Conservation (phyloP, 2,113 vertebrate genomes). For the Nothobranchius furzeri region DNA sequence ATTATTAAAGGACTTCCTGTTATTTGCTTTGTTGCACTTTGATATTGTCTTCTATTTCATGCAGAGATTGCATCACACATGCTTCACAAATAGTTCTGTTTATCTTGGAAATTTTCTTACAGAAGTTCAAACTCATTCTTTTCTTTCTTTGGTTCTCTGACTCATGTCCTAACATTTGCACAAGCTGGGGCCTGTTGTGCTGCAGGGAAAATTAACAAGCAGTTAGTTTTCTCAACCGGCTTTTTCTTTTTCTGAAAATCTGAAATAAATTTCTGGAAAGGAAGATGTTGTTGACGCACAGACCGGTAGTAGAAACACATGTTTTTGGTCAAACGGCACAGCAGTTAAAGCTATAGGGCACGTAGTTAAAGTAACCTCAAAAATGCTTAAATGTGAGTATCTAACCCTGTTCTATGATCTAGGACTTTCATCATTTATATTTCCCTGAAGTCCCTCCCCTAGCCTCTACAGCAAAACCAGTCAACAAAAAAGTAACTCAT, state of each 20-base stretch:
- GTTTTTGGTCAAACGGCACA: not conserved
- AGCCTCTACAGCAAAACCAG: too few relatives aligned
- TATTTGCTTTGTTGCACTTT: constrained; percentile 34
- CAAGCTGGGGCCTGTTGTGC: constrained; percentile 25
- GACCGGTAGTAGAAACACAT: not conserved
- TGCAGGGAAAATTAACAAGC: constrained; percentile 13
- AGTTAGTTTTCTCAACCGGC: not conserved
- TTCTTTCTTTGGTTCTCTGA: constrained; percentile 2
- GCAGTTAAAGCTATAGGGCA: too few relatives aligned
- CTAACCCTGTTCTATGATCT: too few relatives aligned
- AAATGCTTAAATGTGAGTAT: too few relatives aligned
- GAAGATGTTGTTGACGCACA: not conserved
- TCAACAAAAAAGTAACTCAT: too few relatives aligned
- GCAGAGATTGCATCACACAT: constrained; percentile 2
- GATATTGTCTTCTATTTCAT: constrained; percentile 19
- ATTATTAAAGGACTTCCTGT: constrained; percentile 21
- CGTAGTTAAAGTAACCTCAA: too few relatives aligned
- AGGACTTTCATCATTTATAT: too few relatives aligned
- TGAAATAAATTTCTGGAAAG: not conserved
- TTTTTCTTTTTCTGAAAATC: not conserved
- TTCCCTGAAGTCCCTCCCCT: too few relatives aligned
- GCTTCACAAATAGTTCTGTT: constrained; percentile 27
- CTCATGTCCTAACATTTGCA: constrained; percentile 14
- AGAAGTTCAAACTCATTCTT: constrained; percentile 15
- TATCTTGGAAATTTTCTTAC: constrained; percentile 33